Evolutionary conservation across 2,888 invertebrate species (phyloP).

Genomic region (Trisateles emortualis): DNA sequence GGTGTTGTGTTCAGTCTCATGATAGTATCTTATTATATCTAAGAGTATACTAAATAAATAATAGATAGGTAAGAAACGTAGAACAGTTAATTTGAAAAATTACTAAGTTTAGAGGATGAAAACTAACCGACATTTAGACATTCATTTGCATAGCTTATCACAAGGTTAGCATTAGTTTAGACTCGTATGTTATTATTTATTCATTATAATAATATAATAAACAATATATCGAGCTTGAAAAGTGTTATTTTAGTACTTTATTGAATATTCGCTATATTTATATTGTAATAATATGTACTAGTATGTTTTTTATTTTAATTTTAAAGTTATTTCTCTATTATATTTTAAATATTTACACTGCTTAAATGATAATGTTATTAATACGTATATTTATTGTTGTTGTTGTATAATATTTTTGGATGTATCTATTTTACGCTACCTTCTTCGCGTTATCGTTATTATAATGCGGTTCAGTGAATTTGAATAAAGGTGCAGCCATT

Average conservation of each 20-base stretch:
- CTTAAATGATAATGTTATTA: constrained; percentile 82
- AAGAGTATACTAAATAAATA: constrained; percentile 62
- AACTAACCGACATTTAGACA: constrained; percentile 73
- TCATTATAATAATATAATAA: constrained; percentile 65
- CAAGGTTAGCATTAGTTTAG: constrained; percentile 76
- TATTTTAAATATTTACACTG: constrained; percentile 84
- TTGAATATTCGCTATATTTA: constrained; percentile 80
- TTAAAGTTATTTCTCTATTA: constrained; percentile 76
- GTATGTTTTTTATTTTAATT: constrained; percentile 71
- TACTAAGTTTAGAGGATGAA: constrained; percentile 87
- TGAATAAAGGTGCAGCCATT: constrained; percentile 48
- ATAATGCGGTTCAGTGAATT: constrained; percentile 64
- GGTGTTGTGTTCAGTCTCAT: constrained; percentile 63
- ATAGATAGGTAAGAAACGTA: constrained; percentile 64
- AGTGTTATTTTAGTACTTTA: constrained; percentile 80
- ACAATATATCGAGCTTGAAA: constrained; percentile 83
- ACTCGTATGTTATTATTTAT: constrained; percentile 55
- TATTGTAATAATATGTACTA: constrained; percentile 70
- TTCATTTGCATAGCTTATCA: constrained; percentile 74
- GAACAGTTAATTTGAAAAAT: constrained; percentile 71
- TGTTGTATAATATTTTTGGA: constrained; percentile 85
- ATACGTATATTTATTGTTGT: constrained; percentile 81
- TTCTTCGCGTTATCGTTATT: constrained; percentile 75
- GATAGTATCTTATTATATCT: constrained; percentile 60
- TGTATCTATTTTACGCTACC: constrained; percentile 79